Percentiles rank a stretch among this genome's conserved stretches.
These are phyloP conservation scores for Hyposoter didymator DNA, from an alignment of 2,888 invertebrate species.

Conservation along the genomic window DNA sequence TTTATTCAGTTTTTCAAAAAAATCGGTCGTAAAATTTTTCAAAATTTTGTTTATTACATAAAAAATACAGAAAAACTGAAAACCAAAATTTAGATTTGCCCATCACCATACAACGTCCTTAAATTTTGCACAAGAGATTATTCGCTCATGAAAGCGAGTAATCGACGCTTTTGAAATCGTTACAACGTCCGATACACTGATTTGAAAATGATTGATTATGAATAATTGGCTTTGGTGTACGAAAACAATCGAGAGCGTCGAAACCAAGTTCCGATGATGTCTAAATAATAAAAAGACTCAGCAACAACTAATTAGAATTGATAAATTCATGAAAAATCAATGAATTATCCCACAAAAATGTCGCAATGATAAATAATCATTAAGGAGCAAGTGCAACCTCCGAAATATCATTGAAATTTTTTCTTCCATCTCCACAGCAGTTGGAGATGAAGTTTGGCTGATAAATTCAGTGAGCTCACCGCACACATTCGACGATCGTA, in stretches of 20 bases:
- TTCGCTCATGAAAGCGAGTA: background rate
- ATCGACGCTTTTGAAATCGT: background rate
- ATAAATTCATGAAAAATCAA: background rate
- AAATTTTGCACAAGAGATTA: background rate
- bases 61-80: no score
- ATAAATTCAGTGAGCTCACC: background rate
- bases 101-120: background rate
- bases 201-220: constrained; percentile 1
- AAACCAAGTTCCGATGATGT: background rate
- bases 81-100: no score
- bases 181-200: background rate
- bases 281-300: background rate
- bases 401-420: background rate
- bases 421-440: background rate
- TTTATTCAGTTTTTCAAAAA: no score
- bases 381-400: background rate
- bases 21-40: no score
- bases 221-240: background rate
- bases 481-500: background rate
- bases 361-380: background rate
- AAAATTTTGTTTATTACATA: no score
- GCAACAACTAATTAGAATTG: background rate
- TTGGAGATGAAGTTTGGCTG: background rate
- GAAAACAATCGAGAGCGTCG: background rate
- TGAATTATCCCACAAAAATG: background rate